These are phyloP conservation scores for human (Homo sapiens) DNA, from an alignment of 2,113 vertebrate species.

Conservation along the genomic window DNA sequence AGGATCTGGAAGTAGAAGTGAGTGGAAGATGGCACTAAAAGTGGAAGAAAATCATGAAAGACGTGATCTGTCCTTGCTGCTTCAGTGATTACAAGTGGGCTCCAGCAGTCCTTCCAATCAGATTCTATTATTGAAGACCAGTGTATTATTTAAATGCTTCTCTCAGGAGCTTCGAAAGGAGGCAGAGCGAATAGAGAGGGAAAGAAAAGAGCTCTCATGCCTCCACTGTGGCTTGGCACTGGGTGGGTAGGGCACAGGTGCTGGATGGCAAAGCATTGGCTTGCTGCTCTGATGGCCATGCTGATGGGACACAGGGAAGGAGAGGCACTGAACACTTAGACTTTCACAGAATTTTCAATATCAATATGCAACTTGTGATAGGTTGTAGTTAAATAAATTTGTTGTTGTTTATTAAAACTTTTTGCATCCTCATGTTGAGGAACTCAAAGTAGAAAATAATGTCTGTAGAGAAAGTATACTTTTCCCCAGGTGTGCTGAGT, in stretches of 20 bases:
- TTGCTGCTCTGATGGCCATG: neutral
- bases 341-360: neutral
- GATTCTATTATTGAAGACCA: neutral
- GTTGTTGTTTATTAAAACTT: neutral
- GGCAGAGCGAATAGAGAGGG: neutral
- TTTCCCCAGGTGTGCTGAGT: neutral
- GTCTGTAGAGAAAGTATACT: neutral
- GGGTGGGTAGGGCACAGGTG: neutral
- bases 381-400: neutral
- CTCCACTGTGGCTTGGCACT: neutral
- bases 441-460: neutral
- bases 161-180: neutral
- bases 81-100: neutral
- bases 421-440: neutral
- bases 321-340: neutral
- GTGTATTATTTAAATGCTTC: neutral
- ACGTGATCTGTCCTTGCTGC: neutral
- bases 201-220: neutral
- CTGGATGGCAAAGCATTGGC: neutral
- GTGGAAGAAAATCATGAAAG: neutral
- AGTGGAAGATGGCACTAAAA: neutral
- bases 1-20: neutral
- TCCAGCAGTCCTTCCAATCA: neutral
- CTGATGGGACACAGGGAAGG: neutral
- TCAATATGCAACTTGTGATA: neutral